Conservation (phyloP, 2,888 invertebrate genomes). For the Pteria penguin region DNA sequence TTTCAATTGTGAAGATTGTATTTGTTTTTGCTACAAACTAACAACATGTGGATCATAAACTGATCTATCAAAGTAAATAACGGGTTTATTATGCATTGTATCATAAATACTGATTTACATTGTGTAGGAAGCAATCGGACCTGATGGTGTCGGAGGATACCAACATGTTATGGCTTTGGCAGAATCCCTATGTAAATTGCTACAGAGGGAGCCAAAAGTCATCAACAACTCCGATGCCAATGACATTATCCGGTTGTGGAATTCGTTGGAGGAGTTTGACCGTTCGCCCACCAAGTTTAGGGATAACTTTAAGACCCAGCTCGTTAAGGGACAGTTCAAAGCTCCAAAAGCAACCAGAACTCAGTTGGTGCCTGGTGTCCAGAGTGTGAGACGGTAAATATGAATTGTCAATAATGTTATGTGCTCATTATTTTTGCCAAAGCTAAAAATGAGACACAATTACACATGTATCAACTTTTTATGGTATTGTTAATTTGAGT, state of each 20-base stretch:
- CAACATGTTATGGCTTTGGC: conserved; percentile 8
- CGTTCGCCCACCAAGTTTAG: conserved; percentile 25
- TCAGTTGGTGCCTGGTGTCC: conserved; percentile 21
- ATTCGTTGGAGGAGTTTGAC: conserved; percentile 15
- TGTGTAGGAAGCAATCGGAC: conserved; percentile 17
- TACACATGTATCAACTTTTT: too few relatives aligned
- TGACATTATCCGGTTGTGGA: conserved; percentile 30
- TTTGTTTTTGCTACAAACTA: background rate
- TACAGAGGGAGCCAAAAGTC: background rate
- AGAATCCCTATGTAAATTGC: conserved; percentile 6
- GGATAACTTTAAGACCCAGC: conserved; percentile 2
- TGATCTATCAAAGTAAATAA: too few relatives aligned
- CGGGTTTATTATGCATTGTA: too few relatives aligned
- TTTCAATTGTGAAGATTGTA: too few relatives aligned
- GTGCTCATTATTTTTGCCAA: too few relatives aligned
- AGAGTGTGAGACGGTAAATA: conserved; percentile 32
- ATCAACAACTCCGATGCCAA: conserved; percentile 25
- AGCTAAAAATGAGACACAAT: too few relatives aligned
- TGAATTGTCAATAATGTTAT: too few relatives aligned
- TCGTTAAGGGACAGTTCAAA: conserved; percentile 28
- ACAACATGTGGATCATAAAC: too few relatives aligned
- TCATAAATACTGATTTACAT: too few relatives aligned
- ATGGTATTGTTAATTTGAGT: too few relatives aligned
- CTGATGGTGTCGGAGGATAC: conserved; percentile 20
- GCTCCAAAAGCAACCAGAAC: conserved; percentile 13